phyloP scores from a whole-genome alignment of 2,113 vertebrate genomes.

The Cyprinus carpio region DNA sequence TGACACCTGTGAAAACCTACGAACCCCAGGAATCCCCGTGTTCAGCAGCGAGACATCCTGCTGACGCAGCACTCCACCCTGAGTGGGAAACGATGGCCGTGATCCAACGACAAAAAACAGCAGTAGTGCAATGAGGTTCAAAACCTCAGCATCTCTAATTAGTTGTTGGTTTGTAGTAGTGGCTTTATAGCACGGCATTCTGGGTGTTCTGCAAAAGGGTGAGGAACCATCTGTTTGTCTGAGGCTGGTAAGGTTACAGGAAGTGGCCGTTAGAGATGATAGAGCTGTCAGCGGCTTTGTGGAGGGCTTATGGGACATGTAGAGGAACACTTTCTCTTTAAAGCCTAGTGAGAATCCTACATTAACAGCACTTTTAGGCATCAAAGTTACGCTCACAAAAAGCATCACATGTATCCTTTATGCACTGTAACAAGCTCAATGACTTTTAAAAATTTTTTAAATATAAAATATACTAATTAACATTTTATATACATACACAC shows the following conservation, averaged over 20 bases:
- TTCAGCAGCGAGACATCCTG: slow-evolving; percentile 13
- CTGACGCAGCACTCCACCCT: background rate
- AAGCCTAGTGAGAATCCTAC: background rate
- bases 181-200: background rate
- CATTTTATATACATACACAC: too few relatives aligned
- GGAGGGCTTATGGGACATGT: background rate
- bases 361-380: background rate
- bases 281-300: background rate
- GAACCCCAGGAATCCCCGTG: slow-evolving; percentile 20
- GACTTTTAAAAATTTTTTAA: too few relatives aligned
- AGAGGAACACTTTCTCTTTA: background rate
- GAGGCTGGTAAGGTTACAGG: background rate
- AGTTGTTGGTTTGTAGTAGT: background rate
- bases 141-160: background rate
- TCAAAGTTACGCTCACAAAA: too few relatives aligned
- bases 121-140: background rate
- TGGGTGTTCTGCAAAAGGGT: background rate
- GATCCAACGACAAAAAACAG: background rate
- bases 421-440: too few relatives aligned
- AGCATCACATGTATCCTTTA: too few relatives aligned
- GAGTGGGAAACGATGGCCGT: background rate
- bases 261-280: background rate
- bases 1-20: slow-evolving; percentile 45
- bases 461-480: too few relatives aligned
- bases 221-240: background rate